A percentile compares a stretch with the other conserved stretches of the same genome.
Evolutionary conservation across 2,797 vertebrate genomes (phyloP).

Genomic region (Sebastes glaucus): DNA sequence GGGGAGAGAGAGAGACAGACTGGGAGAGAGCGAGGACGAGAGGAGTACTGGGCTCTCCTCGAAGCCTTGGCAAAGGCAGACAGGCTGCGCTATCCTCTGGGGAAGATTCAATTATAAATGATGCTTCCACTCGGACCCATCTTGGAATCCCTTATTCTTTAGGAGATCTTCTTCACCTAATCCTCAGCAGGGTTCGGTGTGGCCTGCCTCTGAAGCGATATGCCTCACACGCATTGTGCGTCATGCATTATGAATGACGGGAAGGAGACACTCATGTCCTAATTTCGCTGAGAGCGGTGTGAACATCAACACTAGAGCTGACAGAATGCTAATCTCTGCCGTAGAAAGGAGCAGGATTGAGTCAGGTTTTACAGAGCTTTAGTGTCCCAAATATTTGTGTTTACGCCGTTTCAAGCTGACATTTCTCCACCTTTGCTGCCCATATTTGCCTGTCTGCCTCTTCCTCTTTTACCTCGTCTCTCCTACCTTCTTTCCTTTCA

Average conservation of each 20-base stretch:
- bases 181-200: slow-evolving; percentile 71
- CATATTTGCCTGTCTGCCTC: slow-evolving; percentile 19
- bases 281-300: slow-evolving; percentile 64
- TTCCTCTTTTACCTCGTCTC: slow-evolving; percentile 5
- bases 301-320: slow-evolving; percentile 52
- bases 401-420: not conserved
- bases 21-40: slow-evolving; percentile 21
- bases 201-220: slow-evolving; percentile 65
- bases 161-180: slow-evolving; percentile 77
- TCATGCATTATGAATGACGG: slow-evolving; percentile 77
- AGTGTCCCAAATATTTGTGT: slow-evolving; percentile 25
- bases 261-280: slow-evolving; percentile 71
- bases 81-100: slow-evolving; percentile 68
- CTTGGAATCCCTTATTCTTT: slow-evolving; percentile 79
- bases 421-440: slow-evolving; percentile 35
- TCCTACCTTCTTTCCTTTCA: slow-evolving; percentile 50
- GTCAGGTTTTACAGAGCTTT: slow-evolving; percentile 33
- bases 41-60: slow-evolving; percentile 46
- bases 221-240: slow-evolving; percentile 56
- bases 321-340: slow-evolving; percentile 54
- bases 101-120: slow-evolving; percentile 85
- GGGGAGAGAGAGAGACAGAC: slow-evolving; percentile 9
- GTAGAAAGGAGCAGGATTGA: slow-evolving; percentile 11
- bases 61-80: slow-evolving; percentile 72
- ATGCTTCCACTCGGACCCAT: slow-evolving; percentile 79